Conservation (phyloP, 2,113 vertebrate species). For the Campylomormyrus tamandua region DNA sequence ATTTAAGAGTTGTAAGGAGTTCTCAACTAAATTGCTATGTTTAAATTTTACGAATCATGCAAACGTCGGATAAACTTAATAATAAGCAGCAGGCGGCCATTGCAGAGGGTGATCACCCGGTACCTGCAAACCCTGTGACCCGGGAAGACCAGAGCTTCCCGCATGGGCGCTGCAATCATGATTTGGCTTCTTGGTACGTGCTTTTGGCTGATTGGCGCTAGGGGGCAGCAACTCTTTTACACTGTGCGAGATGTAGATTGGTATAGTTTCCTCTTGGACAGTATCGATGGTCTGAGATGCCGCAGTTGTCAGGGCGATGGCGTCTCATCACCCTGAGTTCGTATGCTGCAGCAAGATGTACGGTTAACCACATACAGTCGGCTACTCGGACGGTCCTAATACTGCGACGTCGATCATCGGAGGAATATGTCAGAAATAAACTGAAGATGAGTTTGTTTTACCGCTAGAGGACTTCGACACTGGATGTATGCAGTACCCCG, state of each 20-base stretch:
- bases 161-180: not conserved
- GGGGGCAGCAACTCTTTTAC: not conserved
- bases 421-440: not conserved
- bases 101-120: not conserved
- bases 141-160: not conserved
- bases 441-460: slow-evolving; percentile 6
- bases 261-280: not conserved
- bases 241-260: not conserved
- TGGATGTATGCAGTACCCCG: slow-evolving; percentile 10
- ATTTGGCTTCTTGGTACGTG: not conserved
- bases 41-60: not conserved
- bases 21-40: not conserved
- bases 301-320: slow-evolving; percentile 39
- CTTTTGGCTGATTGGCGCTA: slow-evolving; percentile 4
- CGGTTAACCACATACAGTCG: not conserved
- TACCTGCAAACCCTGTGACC: not conserved
- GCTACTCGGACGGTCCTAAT: not conserved
- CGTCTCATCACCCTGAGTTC: slow-evolving; percentile 19
- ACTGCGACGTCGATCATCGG: not conserved
- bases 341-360: not conserved
- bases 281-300: slow-evolving; percentile 17
- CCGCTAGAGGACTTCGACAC: not conserved
- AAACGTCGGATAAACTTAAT: not conserved
- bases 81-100: not conserved
- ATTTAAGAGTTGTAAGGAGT: not conserved